Percentiles rank a stretch among this genome's conserved stretches.
Conservation (phyloP, 2,113 vertebrate genomes). For the Cavia porcellus region DNA sequence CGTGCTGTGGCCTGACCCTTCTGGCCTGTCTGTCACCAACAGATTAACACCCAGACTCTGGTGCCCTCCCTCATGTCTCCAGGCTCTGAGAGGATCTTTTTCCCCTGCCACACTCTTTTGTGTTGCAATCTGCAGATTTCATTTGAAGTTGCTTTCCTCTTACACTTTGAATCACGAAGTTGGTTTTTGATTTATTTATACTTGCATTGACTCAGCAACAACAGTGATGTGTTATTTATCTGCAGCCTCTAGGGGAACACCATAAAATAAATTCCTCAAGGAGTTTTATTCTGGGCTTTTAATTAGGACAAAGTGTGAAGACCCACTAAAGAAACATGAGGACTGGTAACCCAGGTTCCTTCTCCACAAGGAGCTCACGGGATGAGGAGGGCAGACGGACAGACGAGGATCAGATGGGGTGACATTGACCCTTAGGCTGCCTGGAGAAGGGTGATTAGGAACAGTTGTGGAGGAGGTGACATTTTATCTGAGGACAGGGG, state of each 20-base stretch:
- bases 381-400: not conserved
- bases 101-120: not conserved
- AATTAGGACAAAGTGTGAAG: conserved; percentile 21
- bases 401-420: not conserved
- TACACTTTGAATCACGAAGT: not conserved
- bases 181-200: not conserved
- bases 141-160: not conserved
- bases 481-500: not conserved
- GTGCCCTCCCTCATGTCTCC: not conserved
- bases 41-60: not conserved
- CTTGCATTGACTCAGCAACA: not conserved
- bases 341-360: not conserved
- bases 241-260: not conserved
- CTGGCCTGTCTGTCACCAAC: not conserved
- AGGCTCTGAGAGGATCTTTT: not conserved
- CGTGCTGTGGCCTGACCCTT: conserved; percentile 40
- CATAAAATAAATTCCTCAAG: not conserved
- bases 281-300: not conserved
- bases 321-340: not conserved
- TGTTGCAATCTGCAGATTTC: not conserved
- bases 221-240: not conserved
- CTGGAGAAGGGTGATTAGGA: not conserved
- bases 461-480: not conserved
- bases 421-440: not conserved
- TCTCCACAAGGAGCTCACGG: not conserved